A percentile compares a stretch with the other conserved stretches of the same genome.
These are phyloP conservation scores for Streptopelia turtur DNA, from an alignment of 2,797 vertebrate species.

Conservation along the genomic window DNA sequence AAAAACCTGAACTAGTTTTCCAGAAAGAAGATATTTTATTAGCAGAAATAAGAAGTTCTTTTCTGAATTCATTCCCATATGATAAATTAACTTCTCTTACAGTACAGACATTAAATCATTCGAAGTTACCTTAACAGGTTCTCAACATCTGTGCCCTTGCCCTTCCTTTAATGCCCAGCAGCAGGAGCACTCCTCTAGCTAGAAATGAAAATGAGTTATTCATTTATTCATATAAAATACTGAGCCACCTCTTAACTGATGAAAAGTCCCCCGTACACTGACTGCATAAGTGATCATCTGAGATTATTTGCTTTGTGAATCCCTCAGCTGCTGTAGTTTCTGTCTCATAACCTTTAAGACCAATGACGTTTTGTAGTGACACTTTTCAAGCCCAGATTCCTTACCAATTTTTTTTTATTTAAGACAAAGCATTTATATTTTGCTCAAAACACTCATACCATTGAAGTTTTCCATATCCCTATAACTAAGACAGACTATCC, in stretches of 20 bases:
- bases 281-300: neutral
- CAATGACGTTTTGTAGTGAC: neutral
- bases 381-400: neutral
- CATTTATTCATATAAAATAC: neutral
- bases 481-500: neutral
- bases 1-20: constrained; percentile 48
- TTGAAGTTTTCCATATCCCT: neutral
- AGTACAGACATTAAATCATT: constrained; percentile 50
- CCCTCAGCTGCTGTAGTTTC: neutral
- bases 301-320: constrained; percentile 10
- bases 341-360: neutral
- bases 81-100: constrained; percentile 57
- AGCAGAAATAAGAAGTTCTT: constrained; percentile 56
- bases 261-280: neutral
- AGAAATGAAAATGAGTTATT: neutral
- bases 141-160: neutral
- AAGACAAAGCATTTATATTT: neutral
- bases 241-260: neutral
- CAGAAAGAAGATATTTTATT: constrained; percentile 58
- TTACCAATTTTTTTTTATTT: neutral
- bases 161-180: constrained; percentile 45
- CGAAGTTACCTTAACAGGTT: neutral
- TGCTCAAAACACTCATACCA: neutral
- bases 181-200: constrained; percentile 27
- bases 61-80: constrained; percentile 46